Evolutionary conservation across 2,113 vertebrate genomes (phyloP), one percentile per base, ranked within the genome.

Genomic region (Fukomys damarensis): DNA sequence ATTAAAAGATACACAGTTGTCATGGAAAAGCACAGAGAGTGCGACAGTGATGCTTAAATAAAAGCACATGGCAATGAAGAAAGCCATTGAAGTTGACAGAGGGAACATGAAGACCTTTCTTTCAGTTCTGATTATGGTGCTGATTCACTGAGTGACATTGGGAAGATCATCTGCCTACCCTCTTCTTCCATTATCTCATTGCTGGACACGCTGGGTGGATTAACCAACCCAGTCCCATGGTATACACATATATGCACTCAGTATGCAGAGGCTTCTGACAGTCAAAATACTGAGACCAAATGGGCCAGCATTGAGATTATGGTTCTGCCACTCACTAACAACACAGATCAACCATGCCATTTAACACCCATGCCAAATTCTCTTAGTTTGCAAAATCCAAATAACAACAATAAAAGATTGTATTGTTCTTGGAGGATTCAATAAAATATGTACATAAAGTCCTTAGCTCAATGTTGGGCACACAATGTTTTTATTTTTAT

Each of bases 31-130:
- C 82, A 84, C 32, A 76, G 13, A 43, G 12, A 59, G 28, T 38
- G 12, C 35, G 59, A 35, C 38, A 76, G 83, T 13, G 2, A 84
- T 76, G 56, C 30, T 91, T 93, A 84, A 76, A 35, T 59, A 35
- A 46, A 80, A 91, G 63, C 80, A 68, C 26, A n/a, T 17, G 5
- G 63, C 49, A 74, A 54, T 52, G 14, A 81, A 30, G 28, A 89
- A 94, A 96, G 58, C 66, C 52, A 93, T 14, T 85, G 83, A 87
- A 52, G 88, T 1, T 91, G 54, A 96, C 80, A 82, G 28, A 28
- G 87, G 22, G 54, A 86, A 82, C 54, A 61, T 1, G 3, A 20
- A 81, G 17, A 82, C 38, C 26, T 93, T 76, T 81, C 52, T 94
- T 70, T 46, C 79, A 46, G 16, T 52, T 43, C 22, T 52, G 56